A percentile compares a stretch with the other conserved stretches of the same genome.
Conservation (phyloP, 2,113 vertebrate species). For the Bagarius yarrelli region DNA sequence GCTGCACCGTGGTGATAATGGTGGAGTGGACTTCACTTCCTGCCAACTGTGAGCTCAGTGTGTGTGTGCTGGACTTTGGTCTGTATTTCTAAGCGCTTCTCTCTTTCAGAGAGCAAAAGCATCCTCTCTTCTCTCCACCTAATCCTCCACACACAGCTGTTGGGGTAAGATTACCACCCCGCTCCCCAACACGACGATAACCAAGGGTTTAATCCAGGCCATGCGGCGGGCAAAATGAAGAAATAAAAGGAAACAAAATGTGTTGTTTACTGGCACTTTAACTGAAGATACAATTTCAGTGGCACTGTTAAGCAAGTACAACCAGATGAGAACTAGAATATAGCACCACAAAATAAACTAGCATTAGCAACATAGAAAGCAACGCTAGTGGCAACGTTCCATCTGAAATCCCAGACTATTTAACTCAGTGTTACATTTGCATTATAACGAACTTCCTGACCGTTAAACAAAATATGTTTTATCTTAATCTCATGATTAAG, state of each 20-base stretch:
- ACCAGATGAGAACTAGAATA: no score
- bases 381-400: no score
- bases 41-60: conserved; percentile 9
- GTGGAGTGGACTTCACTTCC: conserved; percentile 40
- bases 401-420: no score
- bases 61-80: conserved; percentile 47
- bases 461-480: no score
- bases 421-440: no score
- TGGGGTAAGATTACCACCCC: conserved; percentile 54
- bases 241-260: conserved; percentile 42
- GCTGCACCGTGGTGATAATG: conserved; percentile 56
- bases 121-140: conserved; percentile 29
- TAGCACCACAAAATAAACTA: no score
- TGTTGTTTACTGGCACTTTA: conserved; percentile 34
- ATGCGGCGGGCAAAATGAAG: conserved; percentile 48
- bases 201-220: conserved; percentile 40
- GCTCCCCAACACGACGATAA: conserved; percentile 33
- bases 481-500: no score
- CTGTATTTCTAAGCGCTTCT: conserved; percentile 52
- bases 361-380: no score
- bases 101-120: conserved; percentile 38
- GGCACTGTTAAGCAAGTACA: no score
- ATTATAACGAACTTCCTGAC: no score
- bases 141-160: conserved; percentile 62
- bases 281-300: conserved; percentile 43